Percentiles rank a stretch among this genome's conserved stretches.
These are phyloP conservation scores for Thereuonema tuberculata DNA, from an alignment of 1,140 invertebrate genomes.

Conservation along the genomic window DNA sequence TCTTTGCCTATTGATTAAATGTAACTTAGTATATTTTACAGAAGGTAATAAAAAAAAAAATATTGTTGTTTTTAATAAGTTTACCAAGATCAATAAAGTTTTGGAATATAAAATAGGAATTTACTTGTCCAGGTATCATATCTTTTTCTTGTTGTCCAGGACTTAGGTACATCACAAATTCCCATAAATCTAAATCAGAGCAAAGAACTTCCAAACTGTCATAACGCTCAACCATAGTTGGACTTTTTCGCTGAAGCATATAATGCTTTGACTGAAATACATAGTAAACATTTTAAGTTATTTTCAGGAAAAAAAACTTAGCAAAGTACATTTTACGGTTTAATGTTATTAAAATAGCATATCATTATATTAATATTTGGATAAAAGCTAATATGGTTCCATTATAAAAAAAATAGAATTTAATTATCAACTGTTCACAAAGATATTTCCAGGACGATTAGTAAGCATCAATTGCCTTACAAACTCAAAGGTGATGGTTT, in stretches of 20 bases:
- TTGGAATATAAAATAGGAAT: too few species aligned
- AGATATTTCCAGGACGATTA: not conserved
- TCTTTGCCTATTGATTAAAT: too few species aligned
- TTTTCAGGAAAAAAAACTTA: too few species aligned
- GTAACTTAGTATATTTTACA: too few species aligned
- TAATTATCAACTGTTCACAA: not conserved
- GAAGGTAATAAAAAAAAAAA: too few species aligned
- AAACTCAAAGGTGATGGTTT: too few species aligned
- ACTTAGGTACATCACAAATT: conserved; percentile 10
- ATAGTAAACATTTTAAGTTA: not conserved
- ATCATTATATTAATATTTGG: not conserved
- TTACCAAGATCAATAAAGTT: too few species aligned
- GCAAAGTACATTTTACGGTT: not conserved
- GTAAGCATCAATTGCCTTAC: too few species aligned
- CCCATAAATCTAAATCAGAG: conserved; percentile 10
- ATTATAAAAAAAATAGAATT: not conserved
- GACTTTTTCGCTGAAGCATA: not conserved
- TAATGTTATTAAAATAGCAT: not conserved
- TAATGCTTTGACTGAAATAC: not conserved
- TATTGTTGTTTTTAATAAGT: too few species aligned
- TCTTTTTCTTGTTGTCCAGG: not conserved
- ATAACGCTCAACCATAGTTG: not conserved
- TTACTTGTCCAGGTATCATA: conserved; percentile 6
- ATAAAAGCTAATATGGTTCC: not conserved
- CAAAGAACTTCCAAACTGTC: not conserved